phyloP scores from a whole-genome alignment of 2,888 invertebrate genomes.

The Polydrusus pterygomalis region DNA sequence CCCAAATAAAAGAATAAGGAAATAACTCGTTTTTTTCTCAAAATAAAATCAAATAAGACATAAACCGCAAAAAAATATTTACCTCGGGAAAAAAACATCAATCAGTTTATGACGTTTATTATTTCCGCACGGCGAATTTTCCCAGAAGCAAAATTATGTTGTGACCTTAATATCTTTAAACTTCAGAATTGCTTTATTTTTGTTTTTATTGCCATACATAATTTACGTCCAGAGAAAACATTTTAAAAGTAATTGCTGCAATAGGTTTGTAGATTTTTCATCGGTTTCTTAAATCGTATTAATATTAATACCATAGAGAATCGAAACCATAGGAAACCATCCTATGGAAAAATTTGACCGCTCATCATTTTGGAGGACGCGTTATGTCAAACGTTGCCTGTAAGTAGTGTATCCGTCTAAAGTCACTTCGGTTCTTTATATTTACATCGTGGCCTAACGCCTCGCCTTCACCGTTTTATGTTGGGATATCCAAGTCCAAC shows the following conservation, averaged over 20 bases:
- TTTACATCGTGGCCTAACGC: too few relatives aligned
- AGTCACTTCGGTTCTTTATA: too few relatives aligned
- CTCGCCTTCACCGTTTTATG: too few relatives aligned
- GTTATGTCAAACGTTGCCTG: too few relatives aligned
- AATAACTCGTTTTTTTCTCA: neutral
- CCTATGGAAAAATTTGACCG: too few relatives aligned
- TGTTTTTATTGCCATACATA: conserved; percentile 12
- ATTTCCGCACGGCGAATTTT: conserved; percentile 28
- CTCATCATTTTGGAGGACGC: too few relatives aligned
- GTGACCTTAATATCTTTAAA: conserved; percentile 25
- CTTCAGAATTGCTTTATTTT: conserved; percentile 21
- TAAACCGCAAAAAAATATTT: conserved; percentile 30
- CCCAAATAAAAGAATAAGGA: neutral
- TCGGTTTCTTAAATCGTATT: too few relatives aligned
- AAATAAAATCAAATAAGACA: conserved; percentile 13
- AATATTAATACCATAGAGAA: too few relatives aligned
- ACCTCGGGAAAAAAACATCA: conserved; percentile 30
- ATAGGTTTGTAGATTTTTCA: too few relatives aligned
- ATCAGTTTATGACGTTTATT: conserved; percentile 32
- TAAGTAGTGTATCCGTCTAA: too few relatives aligned
- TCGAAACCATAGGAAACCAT: too few relatives aligned
- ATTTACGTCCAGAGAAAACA: conserved; percentile 8
- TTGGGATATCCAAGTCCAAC: too few relatives aligned
- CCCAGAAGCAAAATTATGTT: conserved; percentile 18
- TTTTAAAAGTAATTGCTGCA: neutral